Evolutionary conservation across 2,113 vertebrate species (phyloP).

Genomic region (Bucco capensis): DNA sequence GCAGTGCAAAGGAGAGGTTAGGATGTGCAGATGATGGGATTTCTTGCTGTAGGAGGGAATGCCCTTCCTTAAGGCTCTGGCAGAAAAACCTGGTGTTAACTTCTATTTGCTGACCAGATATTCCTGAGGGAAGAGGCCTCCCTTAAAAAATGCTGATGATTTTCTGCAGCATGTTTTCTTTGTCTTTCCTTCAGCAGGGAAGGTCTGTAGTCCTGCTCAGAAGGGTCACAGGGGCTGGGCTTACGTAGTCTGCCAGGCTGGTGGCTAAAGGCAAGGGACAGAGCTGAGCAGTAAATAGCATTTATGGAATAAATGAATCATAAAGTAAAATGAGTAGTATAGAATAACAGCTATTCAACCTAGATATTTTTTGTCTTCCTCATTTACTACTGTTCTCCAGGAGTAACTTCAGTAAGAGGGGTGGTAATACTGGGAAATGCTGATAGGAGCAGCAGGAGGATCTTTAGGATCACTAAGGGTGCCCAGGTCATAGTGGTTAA

Average conservation of each 20-base stretch:
- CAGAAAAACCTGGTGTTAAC: neutral
- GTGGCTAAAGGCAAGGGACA: neutral
- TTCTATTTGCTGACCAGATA: neutral
- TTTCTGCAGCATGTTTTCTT: neutral
- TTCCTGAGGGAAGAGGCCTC: neutral
- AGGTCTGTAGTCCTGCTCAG: neutral
- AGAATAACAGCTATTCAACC: neutral
- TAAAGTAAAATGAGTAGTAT: too few relatives aligned
- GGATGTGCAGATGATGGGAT: neutral
- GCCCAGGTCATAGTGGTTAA: neutral
- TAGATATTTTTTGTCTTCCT: neutral
- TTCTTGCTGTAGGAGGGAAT: conserved; percentile 6
- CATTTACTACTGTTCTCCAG: neutral
- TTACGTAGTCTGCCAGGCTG: neutral
- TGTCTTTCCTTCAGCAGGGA: neutral
- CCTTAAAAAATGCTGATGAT: neutral
- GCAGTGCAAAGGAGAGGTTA: neutral
- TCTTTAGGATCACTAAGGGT: neutral
- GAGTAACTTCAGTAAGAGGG: neutral
- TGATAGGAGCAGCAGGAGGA: neutral
- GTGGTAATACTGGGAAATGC: neutral
- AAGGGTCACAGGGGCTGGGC: neutral
- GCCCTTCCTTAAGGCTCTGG: neutral
- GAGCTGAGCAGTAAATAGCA: neutral
- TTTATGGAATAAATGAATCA: neutral